phyloP scores from a whole-genome alignment of 2,113 vertebrate species.

The Rhinoderma darwinii region DNA sequence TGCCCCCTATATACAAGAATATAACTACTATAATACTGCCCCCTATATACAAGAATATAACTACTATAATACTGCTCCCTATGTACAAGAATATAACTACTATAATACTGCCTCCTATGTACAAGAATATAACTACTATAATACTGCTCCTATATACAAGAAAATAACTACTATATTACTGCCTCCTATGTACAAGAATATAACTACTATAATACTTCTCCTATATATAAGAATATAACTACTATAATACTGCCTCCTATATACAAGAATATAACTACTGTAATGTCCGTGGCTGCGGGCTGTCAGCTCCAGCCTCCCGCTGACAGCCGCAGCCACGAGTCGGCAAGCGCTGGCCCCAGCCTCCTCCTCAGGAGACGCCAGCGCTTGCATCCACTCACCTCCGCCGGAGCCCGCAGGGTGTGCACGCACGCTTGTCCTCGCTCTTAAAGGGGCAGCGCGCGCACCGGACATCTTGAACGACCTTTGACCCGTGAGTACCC shows the following conservation, averaged over 20 bases:
- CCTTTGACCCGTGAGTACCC: too few species aligned
- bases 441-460: too few species aligned
- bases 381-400: too few species aligned
- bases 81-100: background rate
- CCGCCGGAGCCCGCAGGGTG: too few species aligned
- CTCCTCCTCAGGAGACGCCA: too few species aligned
- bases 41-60: background rate
- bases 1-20: background rate
- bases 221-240: slow-evolving; percentile 4
- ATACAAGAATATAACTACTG: slow-evolving; percentile 5
- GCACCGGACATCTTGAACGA: too few species aligned
- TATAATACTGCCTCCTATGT: background rate
- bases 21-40: slow-evolving; percentile 2
- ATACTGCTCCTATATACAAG: slow-evolving; percentile 8
- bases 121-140: slow-evolving; percentile 21
- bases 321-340: too few species aligned
- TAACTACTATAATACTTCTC: slow-evolving; percentile 8
- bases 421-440: too few species aligned
- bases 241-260: slow-evolving; percentile 5
- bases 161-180: slow-evolving; percentile 7
- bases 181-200: slow-evolving; percentile 11
- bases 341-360: too few species aligned
- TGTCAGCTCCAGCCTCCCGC: too few species aligned
- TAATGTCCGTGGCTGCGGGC: too few species aligned
- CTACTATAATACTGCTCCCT: background rate